A percentile compares a stretch with the other conserved stretches of the same genome.
Evolutionary conservation across 2,888 invertebrate species (phyloP).

Genomic region (Thelaira solivaga): DNA sequence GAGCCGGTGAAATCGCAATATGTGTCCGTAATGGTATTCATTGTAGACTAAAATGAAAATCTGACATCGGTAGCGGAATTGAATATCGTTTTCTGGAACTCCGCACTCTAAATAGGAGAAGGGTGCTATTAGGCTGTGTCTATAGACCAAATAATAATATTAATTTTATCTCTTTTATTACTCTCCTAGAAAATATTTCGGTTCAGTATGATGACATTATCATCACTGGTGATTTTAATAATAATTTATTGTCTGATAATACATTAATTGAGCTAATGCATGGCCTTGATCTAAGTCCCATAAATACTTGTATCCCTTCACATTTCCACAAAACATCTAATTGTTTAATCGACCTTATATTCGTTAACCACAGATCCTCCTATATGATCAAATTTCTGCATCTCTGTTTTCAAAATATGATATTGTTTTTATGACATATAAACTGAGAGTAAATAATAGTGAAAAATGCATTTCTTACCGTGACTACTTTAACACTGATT

Average conservation of each 20-base stretch:
- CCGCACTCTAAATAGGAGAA: background rate
- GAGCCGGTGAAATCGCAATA: too few relatives aligned
- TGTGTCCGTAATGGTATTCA: too few relatives aligned
- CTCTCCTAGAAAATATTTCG: background rate
- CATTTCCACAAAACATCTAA: background rate
- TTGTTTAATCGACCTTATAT: background rate
- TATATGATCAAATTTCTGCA: background rate
- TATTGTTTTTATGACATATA: background rate
- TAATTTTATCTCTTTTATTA: background rate
- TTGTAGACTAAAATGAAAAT: too few relatives aligned
- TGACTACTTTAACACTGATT: background rate
- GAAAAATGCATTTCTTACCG: too few relatives aligned
- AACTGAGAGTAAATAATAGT: background rate
- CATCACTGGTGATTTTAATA: background rate
- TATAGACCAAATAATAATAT: background rate
- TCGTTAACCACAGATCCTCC: background rate
- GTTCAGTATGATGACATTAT: background rate
- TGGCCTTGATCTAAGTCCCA: background rate
- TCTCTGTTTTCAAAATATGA: background rate
- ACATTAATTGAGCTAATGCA: background rate
- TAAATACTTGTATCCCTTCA: too few relatives aligned
- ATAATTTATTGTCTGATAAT: background rate
- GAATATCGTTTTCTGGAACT: too few relatives aligned
- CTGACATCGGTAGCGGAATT: too few relatives aligned
- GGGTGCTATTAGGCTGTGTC: background rate